A percentile compares a stretch with the other conserved stretches of the same genome.
phyloP scores from a whole-genome alignment of 2,797 vertebrate species.

The Gallirallus australis region DNA sequence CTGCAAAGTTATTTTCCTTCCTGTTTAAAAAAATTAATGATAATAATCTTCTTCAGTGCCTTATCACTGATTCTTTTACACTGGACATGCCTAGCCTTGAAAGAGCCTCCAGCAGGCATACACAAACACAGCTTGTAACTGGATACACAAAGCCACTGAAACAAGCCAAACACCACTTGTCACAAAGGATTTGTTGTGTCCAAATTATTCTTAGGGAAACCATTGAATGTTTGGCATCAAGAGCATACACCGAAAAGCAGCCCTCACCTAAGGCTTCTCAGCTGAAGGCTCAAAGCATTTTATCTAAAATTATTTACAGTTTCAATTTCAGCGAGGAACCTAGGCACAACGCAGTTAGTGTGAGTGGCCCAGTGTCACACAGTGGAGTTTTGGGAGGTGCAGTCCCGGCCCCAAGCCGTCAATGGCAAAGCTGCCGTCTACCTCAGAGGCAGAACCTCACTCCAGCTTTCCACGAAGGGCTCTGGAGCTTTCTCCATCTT shows the following conservation, averaged over 20 bases:
- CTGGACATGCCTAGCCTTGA: neutral
- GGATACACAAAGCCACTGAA: neutral
- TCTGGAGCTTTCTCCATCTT: neutral
- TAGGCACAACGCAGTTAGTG: accelerated
- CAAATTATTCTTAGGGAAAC: neutral
- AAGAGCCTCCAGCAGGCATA: neutral
- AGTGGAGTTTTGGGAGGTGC: accelerated
- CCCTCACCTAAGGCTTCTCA: neutral
- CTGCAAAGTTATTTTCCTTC: neutral
- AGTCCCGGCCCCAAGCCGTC: neutral
- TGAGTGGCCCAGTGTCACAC: neutral
- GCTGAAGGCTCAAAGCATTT: neutral
- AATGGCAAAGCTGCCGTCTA: neutral
- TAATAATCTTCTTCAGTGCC: neutral
- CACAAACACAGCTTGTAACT: neutral
- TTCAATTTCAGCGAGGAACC: neutral
- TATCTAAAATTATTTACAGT: neutral
- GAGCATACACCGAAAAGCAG: neutral
- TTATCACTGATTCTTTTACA: neutral
- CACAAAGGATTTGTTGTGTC: neutral
- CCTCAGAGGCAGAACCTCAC: neutral
- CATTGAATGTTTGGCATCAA: neutral
- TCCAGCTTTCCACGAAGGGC: neutral
- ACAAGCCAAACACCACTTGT: neutral
- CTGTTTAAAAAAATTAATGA: neutral